Conservation (phyloP, 2,797 vertebrate species). For the Smutsia gigantea region DNA sequence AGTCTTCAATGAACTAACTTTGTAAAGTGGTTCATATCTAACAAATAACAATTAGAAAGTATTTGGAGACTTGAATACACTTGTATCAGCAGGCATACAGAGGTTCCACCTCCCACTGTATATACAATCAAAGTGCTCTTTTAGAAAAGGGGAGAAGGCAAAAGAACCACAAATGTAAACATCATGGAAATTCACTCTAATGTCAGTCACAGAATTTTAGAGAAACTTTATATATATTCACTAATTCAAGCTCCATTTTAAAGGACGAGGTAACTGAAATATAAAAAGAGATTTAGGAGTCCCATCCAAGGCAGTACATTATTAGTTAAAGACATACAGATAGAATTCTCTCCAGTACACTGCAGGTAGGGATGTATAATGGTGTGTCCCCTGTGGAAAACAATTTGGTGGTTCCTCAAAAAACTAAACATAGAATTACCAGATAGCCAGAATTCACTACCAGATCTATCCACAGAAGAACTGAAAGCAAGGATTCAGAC, state of each 20-base stretch:
- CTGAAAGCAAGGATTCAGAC: background rate
- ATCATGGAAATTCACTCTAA: background rate
- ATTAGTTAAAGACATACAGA: background rate
- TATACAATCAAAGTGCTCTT: background rate
- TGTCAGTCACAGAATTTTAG: background rate
- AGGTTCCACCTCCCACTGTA: background rate
- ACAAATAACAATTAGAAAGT: background rate
- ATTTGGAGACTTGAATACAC: background rate
- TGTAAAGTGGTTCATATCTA: background rate
- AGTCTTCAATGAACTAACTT: background rate
- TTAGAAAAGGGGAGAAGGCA: background rate
- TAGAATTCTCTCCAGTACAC: background rate
- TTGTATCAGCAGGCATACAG: background rate
- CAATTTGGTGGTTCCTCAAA: background rate
- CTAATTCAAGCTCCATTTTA: constrained; percentile 26
- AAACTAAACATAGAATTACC: background rate
- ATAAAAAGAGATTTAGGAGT: background rate
- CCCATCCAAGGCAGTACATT: background rate
- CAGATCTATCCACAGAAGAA: background rate
- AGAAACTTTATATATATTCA: background rate
- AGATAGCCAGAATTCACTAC: background rate
- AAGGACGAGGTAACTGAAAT: constrained; percentile 10
- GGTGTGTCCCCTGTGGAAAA: background rate
- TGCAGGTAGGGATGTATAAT: background rate
- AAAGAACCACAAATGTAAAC: background rate